Evolutionary conservation across 2,797 vertebrate species (phyloP), one percentile per base, ranked within the genome.

Genomic region (Tiaroga cobitis): DNA sequence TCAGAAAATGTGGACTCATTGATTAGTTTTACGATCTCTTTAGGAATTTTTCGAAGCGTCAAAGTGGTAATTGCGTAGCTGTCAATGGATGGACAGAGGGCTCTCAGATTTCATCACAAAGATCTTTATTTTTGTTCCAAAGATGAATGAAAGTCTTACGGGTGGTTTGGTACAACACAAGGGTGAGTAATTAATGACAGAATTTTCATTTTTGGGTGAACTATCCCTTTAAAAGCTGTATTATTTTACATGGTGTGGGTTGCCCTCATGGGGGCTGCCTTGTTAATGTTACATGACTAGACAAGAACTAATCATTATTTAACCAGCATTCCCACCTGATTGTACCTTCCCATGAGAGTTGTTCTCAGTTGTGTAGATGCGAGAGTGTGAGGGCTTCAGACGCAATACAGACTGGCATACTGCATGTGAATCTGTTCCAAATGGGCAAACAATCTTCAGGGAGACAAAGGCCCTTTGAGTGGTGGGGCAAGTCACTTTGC

Each of bases 401-500:
- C 73, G 78, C 87, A 89, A 91, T 73, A 49, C 86, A 83, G 49
- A 87, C 85, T 77, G 90, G 88, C 84, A 83, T 89, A 72, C 90
- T 90, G 76, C 89, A 88, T 89, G 87, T 88, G 81, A 72, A 81
- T 93, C 88, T 88, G 86, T 91, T 93, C 88, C 90, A 91, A 88
- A 92, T 86, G 87, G 86, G 82, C 88, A 92, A 93, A 93, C 90
- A 80, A 74, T 84, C 85, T 84, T 77, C 68, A 85, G 86, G 88
- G 90, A 93, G 86, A 91, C 92, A 91, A 90, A 87, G 87, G 79
- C 82, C 88, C 89, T 92, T 92, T 90, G 81, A 91, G 67, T 69
- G 65, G 46, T 72, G 84, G 87, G 76, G 67, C 72, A 67, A 79
- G 79, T 37, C n/a, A 74, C 77, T 81, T 65, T 89, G 88, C 91